These are phyloP conservation scores for Brachyopa scutellaris DNA, from an alignment of 2,888 invertebrate genomes.

Conservation along the genomic window DNA sequence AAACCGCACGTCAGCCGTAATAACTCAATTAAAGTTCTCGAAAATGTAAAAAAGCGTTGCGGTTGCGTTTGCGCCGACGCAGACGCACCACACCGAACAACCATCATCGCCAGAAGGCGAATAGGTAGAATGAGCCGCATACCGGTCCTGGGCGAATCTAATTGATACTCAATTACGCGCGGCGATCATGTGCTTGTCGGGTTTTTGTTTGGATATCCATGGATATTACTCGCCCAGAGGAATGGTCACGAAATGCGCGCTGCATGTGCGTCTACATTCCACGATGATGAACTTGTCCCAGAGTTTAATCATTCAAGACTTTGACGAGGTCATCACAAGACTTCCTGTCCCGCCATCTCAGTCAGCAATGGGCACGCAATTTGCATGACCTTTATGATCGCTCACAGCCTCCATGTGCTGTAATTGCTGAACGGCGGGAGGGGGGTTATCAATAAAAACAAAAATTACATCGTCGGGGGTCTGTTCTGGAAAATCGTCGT, in stretches of 20 bases:
- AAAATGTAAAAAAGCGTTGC: constrained; percentile 53
- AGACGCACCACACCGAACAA: no score
- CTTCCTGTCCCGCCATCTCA: not conserved
- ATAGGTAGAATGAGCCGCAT: not conserved
- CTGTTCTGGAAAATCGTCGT: constrained; percentile 33
- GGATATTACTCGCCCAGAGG: constrained; percentile 56
- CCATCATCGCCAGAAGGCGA: constrained; percentile 54
- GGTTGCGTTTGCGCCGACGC: constrained; percentile 2
- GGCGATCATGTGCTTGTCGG: constrained; percentile 57
- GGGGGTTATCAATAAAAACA: not conserved
- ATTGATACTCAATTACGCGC: constrained; percentile 71
- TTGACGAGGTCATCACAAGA: constrained; percentile 35
- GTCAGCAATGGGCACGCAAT: constrained; percentile 59
- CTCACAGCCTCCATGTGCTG: constrained; percentile 18
- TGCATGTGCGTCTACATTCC: constrained; percentile 12
- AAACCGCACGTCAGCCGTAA: constrained; percentile 47
- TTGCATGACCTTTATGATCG: constrained; percentile 52
- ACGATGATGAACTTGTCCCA: constrained; percentile 64
- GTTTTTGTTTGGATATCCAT: constrained; percentile 59
- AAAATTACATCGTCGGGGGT: constrained; percentile 69
- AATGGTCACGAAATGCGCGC: constrained; percentile 63
- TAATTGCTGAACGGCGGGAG: constrained; percentile 40
- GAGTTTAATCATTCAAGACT: constrained; percentile 17
- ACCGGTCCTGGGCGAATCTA: constrained; percentile 65
- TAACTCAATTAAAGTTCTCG: constrained; percentile 69